Base-by-base conservation (phyloP, 2,113 vertebrate species). In the Monopterus albus region DNA sequence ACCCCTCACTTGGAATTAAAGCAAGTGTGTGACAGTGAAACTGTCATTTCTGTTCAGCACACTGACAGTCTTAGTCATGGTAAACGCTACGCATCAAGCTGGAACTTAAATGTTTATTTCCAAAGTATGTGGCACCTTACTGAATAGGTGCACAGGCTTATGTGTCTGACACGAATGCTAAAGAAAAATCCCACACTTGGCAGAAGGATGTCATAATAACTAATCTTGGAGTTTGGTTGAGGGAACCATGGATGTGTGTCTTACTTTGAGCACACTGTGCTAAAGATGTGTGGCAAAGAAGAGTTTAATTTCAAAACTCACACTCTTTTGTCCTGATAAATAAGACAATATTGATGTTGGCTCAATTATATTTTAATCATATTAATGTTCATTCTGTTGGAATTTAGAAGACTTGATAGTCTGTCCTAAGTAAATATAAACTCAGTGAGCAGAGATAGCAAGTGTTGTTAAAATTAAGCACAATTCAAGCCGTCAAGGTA, bases 171-270 rank as follows among this genome's bases (percentile, higher is more conserved):
- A 42, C 29, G 64, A 80, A 75, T 72, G 35, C 39, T 3, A 33
- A 40, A 46, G 63, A 67, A 36, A 80, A 80, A 83, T 75, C 74
- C 52, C 23, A 56, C 45, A 25, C 42, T 55, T 31, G 20, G 40
- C 23, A 18, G 23, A 25, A 23, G 5, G 2, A 23, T 26, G 35
- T 28, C 21, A 5, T n/a, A 11, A 25, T 57, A 56, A 18, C n/a
- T 0, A 4, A 59, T 75, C 46, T 59, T 28, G 20, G 35, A 52
- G 36, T 60, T 56, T 29, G 6, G 14, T 20, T 1, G 6, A 47
- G 7, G 14, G 0, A 63, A 63, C 20, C 5, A 4, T 38, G 40
- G 35, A n/a, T 38, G 35, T 20, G 20, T 40, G 33, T 42, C 47
- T 26, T 45, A 21, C 14, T 61, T 29, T 10, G 13, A 20, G 21